phyloP scores from a whole-genome alignment of 1,140 invertebrate species.

The Leptinotarsa undecemlineata region DNA sequence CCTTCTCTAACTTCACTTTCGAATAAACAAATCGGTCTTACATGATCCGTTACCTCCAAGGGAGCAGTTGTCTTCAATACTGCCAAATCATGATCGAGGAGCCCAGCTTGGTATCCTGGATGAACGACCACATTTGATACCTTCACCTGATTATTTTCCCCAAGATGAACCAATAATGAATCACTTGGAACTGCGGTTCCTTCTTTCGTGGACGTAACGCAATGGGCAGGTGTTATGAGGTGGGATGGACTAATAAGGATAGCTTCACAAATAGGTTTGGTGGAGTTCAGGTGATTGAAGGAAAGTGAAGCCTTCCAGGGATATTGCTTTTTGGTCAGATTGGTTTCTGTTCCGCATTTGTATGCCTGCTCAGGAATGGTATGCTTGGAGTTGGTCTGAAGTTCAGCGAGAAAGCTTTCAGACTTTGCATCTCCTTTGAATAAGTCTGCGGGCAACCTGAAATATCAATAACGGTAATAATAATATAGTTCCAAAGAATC shows the following conservation, averaged over 20 bases:
- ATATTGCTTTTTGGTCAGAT: neutral
- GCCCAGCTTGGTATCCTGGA: neutral
- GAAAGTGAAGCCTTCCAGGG: conserved; percentile 7
- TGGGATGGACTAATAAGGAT: neutral
- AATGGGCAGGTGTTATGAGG: conserved; percentile 9
- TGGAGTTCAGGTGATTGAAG: neutral
- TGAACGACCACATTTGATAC: neutral
- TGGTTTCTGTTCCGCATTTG: neutral
- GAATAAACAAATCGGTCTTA: conserved; percentile 7
- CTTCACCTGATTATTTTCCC: neutral
- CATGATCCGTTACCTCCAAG: neutral
- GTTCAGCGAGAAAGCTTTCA: neutral
- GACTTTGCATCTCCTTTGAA: conserved; percentile 6
- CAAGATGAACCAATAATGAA: neutral
- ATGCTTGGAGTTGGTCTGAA: neutral
- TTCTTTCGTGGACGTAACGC: neutral
- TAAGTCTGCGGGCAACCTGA: neutral
- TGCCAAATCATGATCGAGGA: neutral
- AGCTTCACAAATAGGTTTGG: conserved; percentile 10
- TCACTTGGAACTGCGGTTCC: neutral
- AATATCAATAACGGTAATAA: neutral
- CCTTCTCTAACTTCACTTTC: neutral
- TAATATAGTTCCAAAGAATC: no score
- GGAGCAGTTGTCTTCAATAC: neutral
- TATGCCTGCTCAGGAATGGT: neutral